Percentiles rank a stretch among this genome's conserved stretches.
Conservation (phyloP, 2,797 vertebrate genomes). For the Sandelia bainsii region DNA sequence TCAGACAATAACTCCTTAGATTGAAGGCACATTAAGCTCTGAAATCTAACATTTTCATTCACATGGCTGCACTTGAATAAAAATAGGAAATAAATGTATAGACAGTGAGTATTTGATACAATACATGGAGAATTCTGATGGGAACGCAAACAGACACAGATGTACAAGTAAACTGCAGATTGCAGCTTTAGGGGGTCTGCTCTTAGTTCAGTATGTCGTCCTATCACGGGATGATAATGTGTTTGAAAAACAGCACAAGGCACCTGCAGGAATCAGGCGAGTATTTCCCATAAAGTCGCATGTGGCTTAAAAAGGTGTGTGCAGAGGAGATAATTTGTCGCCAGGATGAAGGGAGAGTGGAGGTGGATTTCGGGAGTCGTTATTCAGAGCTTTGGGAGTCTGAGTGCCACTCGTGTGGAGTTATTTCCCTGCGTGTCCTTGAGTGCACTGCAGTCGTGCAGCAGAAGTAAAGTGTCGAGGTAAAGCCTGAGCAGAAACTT, state of each 20-base stretch:
- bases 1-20: too few relatives aligned
- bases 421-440: conserved; percentile 27
- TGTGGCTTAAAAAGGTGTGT: conserved; percentile 28
- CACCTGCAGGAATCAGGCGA: too few relatives aligned
- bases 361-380: conserved; percentile 17
- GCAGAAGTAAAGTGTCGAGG: conserved; percentile 1
- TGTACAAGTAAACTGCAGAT: conserved; percentile 10
- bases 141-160: not conserved
- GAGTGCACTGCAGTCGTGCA: conserved; percentile 16
- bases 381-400: conserved; percentile 5
- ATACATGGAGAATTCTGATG: not conserved
- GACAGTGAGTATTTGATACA: not conserved
- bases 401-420: conserved; percentile 5
- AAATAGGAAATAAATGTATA: not conserved
- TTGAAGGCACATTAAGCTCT: too few relatives aligned
- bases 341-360: not conserved
- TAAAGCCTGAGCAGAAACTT: not conserved
- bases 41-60: too few relatives aligned
- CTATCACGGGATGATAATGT: not conserved
- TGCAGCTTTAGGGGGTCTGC: conserved; percentile 18
- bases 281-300: not conserved
- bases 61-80: not conserved
- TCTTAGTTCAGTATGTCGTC: not conserved
- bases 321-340: conserved; percentile 30
- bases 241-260: not conserved